Evolutionary conservation across 53 echinoderm and acorn worm genomes (phyloP), one percentile per base, ranked within the genome.

Genomic region (Stichopus horrens): DNA sequence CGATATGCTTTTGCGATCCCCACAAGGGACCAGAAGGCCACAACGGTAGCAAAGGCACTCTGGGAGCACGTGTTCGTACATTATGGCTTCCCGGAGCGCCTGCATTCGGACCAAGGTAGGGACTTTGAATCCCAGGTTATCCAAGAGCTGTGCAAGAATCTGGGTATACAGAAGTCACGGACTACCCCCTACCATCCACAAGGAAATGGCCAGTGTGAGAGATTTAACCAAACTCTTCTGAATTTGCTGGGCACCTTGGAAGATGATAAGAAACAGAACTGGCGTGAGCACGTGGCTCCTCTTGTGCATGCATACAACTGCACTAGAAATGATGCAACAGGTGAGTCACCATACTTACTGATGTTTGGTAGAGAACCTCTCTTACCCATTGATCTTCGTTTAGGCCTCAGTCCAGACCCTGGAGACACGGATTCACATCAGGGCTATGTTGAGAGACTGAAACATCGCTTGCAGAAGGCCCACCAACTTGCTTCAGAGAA

Each of bases 181-280:
- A 94, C 92, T 4, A 94, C 90, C 9, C 92, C 94, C 4, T 92
- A 94, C 71, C 92, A 92, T 75, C 90, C 94, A 53, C 94, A 90
- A 55, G 92, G 90, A 52, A 94, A 94, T 56, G 90, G 94, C 2
- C 90, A 90, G 63, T 83, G 83, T 60, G 90, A 92, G 76, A 23
- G 94, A 4, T 94, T 94, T 22, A 94, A 94, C 21, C 94, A 92
- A 53, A 94, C 92, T 4, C 90, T 92, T 6, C 63, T 92, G 19
- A 90, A 89, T 5, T 73, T 94, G 94, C 87, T 92, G 53, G 92
- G 92, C 10, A 92, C 94, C 83, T 76, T 94, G 23, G 92, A 90
- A 52, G 90, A 85, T 9, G 90, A 92, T 11, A 94, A 92, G 86
- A 92, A 94, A 76, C 68, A 89, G 37, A 66, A 87, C 10, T 94